Base-by-base conservation (phyloP, 2,113 vertebrate species). In the Nestor notabilis region DNA sequence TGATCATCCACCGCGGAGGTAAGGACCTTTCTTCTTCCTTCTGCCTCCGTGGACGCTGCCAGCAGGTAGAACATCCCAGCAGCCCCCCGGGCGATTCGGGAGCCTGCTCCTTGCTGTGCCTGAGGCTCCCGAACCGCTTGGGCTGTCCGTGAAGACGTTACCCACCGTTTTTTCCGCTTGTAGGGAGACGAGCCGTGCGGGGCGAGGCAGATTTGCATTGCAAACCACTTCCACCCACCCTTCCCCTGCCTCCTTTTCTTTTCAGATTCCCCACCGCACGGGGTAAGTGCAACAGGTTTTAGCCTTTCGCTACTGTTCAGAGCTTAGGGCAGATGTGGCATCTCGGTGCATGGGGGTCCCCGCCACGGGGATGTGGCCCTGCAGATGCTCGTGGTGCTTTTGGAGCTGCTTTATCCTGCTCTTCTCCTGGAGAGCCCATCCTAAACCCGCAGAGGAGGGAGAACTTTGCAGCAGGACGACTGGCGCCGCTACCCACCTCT, bases 1-100 rank as follows among this genome's bases (percentile, higher is more conserved):
- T 99, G 94, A 99, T 99, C 97, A 99, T 99, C 97, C 99, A 99
- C 95, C 98, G 99, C 76, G 99, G 99, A 97, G 99, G 99, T 98
- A 98, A 98, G 98, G 95, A 61, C 94, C 37, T 15, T 61, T 21
- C 50, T 70, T 39, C 44, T 10, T 46, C 41, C 35, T 68, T 33
- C 28, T 24, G 20, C 44, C 58, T 92, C 68, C 37, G 10, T 7
- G 60, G 76, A 20, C 50, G 29, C 35, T 64, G 43, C 77, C 61
- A 18, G 39, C 92, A 89, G 94, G 94, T 92, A 19, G 87, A 93
- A 52, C 88, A 58, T 71, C 63, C 55, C 92, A 16, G 12, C 39
- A 92, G 79, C 78, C 21, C 83, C 91, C 83, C 17, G 52, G 93
- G 92, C 52, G 95, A 92, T 96, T 95, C 81, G 95, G 96, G 96